Base-by-base conservation (phyloP, 2,113 vertebrate genomes). In the Microcebus jonahi region DNA sequence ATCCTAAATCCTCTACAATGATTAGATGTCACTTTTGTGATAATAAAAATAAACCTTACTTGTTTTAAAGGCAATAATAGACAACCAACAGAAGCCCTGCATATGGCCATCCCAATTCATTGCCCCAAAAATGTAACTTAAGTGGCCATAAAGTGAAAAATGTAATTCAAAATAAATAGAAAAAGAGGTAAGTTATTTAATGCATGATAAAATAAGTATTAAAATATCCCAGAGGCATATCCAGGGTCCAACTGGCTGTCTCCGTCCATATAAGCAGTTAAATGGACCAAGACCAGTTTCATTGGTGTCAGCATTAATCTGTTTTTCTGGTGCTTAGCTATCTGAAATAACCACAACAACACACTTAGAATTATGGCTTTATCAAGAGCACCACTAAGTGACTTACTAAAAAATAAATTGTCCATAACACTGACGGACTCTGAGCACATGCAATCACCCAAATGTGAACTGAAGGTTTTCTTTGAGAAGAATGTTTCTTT, bases 391-490 rank as follows among this genome's bases (percentile, higher is more conserved):
- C n/a, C 25, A 61, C 10, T 39, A 83, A 81, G 23, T 1, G 18
- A 29, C 45, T 81, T 91, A 55, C 91, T 84, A 88, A 97, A 97
- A 97, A 96, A 95, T 39, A 82, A 83, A 91, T 23, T 34, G 36
- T 4, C 55, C 4, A 6, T 59, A 84, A 57, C 0, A 0, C 6
- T 61, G 73, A 55, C 17, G 42, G 81, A 94, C 81, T 90, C 34
- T 23, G 61, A 50, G 39, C 36, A 27, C 0, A 20, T 5, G 5
- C 36, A 13, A 9, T 95, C 18, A 1, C 5, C 42, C 67, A 90
- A 88, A 96, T 67, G 31, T 12, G 27, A 61, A 36, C 0, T 2
- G 17, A 81, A 17, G 63, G 31, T 65, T 45, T 77, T 75, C 39
- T 17, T 63, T 11, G 23, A 65, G 57, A 81, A 88, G 50, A 92